These are phyloP conservation scores for Crocuta crocuta DNA, from an alignment of 2,113 vertebrate species.

Conservation along the genomic window DNA sequence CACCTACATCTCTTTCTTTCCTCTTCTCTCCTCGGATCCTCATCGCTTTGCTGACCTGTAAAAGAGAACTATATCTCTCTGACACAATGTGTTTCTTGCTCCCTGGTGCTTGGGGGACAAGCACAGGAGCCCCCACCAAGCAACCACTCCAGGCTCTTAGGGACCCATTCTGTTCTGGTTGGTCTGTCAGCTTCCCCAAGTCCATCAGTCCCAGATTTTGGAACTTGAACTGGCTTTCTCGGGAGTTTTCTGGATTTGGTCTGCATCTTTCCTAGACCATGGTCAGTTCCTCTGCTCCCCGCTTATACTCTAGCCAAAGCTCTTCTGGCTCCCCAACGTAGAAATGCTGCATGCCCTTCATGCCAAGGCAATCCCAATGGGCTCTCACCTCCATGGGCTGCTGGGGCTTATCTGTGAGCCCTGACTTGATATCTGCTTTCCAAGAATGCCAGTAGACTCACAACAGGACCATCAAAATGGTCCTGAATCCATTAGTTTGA, in stretches of 20 bases:
- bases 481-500: background rate
- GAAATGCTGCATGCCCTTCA: background rate
- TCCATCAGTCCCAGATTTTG: background rate
- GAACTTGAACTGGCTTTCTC: background rate
- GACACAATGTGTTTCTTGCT: background rate
- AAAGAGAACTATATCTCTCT: background rate
- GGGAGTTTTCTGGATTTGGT: background rate
- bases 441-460: background rate
- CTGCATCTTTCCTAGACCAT: background rate
- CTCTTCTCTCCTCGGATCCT: background rate
- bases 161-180: too few species aligned
- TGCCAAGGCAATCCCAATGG: background rate
- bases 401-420: background rate
- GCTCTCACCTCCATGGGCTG: background rate
- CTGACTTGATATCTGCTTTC: background rate
- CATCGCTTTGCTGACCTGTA: background rate
- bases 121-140: background rate
- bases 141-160: background rate
- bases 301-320: background rate
- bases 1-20: background rate
- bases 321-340: background rate
- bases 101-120: background rate
- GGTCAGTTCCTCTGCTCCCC: background rate
- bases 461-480: background rate
- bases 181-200: background rate